Evolutionary conservation across 2,113 vertebrate species (phyloP).

Genomic region (Rattus norvegicus): DNA sequence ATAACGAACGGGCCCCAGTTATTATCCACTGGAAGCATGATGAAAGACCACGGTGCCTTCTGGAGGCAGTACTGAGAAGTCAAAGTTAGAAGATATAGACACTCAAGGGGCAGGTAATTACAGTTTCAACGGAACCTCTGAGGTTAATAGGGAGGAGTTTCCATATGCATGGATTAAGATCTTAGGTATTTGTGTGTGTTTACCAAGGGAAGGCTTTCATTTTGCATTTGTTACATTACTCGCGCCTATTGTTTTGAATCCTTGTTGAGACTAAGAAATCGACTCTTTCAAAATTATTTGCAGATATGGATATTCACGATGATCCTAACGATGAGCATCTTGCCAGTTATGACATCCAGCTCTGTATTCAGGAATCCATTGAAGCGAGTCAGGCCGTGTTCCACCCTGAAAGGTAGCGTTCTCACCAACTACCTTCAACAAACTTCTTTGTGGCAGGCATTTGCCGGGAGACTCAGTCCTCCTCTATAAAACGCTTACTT

Average conservation of each 20-base stretch:
- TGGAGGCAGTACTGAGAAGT: not conserved
- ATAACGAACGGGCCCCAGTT: not conserved
- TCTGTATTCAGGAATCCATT: slow-evolving; percentile 89
- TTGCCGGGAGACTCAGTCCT: slow-evolving; percentile 24
- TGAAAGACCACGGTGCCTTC: not conserved
- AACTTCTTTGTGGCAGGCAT: not conserved
- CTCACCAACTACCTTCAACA: not conserved
- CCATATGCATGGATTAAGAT: not conserved
- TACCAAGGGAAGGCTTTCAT: slow-evolving; percentile 13
- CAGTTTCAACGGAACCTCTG: not conserved
- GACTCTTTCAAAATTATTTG: slow-evolving; percentile 46
- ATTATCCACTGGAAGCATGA: not conserved
- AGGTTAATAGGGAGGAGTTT: not conserved
- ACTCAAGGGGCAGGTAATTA: not conserved
- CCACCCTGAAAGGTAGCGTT: slow-evolving; percentile 85
- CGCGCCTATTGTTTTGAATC: not conserved
- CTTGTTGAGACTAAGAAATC: slow-evolving; percentile 46
- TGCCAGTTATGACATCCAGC: slow-evolving; percentile 87
- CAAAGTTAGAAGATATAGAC: not conserved
- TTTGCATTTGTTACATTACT: slow-evolving; percentile 2
- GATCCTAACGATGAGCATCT: slow-evolving; percentile 88
- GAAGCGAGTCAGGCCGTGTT: slow-evolving; percentile 78
- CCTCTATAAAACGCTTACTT: not conserved
- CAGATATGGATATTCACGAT: slow-evolving; percentile 86
- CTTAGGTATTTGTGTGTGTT: slow-evolving; percentile 30